Evolutionary conservation across 2,888 invertebrate genomes (phyloP).

Genomic region (Dicyrtoma fusca): DNA sequence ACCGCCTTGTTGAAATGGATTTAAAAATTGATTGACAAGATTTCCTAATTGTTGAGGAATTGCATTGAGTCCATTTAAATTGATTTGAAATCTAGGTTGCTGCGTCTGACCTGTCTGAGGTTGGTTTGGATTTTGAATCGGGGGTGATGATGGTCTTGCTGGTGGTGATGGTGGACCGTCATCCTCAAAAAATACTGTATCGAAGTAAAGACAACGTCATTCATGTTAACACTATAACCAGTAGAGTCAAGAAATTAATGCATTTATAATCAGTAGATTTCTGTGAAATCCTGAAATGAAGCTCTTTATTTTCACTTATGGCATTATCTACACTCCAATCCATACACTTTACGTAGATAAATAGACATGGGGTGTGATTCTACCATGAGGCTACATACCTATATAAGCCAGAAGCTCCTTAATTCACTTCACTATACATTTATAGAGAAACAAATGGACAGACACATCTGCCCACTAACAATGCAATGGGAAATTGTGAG

Average conservation of each 20-base stretch:
- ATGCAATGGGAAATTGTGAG: too few species aligned
- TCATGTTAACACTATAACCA: not conserved
- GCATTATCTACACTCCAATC: too few species aligned
- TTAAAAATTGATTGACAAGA: slow-evolving; percentile 31
- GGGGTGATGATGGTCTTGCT: not conserved
- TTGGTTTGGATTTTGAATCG: slow-evolving; percentile 21
- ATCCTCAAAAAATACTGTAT: slow-evolving; percentile 50
- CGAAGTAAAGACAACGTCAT: not conserved
- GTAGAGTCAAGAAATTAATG: not conserved
- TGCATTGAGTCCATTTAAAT: slow-evolving; percentile 30
- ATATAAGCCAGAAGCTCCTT: too few species aligned
- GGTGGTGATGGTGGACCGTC: slow-evolving; percentile 28
- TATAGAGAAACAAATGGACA: too few species aligned
- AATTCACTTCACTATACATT: too few species aligned
- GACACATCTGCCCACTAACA: too few species aligned
- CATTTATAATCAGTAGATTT: not conserved
- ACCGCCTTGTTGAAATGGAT: slow-evolving; percentile 16
- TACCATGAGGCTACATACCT: too few species aligned
- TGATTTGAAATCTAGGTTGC: slow-evolving; percentile 23
- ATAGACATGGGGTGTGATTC: too few species aligned
- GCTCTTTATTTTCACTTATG: not conserved
- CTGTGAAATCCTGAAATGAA: not conserved
- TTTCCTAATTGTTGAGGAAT: slow-evolving; percentile 30
- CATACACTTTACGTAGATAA: too few species aligned
- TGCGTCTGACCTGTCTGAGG: slow-evolving; percentile 9